Evolutionary conservation across 2,113 vertebrate genomes (phyloP).

Genomic region (Eulemur rufifrons): DNA sequence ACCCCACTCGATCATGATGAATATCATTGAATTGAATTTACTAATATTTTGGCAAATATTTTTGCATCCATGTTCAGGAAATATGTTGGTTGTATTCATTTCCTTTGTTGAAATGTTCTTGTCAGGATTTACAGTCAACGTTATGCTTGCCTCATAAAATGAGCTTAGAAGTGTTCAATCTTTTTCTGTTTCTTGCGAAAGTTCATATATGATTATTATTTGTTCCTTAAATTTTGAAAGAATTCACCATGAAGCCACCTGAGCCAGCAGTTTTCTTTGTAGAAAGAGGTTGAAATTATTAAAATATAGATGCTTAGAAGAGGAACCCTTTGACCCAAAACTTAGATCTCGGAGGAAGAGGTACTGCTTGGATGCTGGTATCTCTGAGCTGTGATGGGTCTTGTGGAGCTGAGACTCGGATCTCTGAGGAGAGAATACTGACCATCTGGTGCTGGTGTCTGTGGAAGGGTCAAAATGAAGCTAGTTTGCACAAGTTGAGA

Average conservation of each 20-base stretch:
- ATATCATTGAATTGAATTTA: neutral
- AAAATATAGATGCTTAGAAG: neutral
- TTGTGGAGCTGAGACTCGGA: neutral
- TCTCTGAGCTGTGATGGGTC: neutral
- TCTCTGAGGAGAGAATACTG: neutral
- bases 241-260: neutral
- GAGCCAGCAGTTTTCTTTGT: neutral
- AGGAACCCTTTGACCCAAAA: neutral
- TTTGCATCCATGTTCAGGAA: neutral
- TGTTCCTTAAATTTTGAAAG: neutral
- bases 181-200: neutral
- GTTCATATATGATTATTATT: neutral
- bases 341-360: neutral
- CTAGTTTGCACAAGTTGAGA: neutral
- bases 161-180: neutral
- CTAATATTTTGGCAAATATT: neutral
- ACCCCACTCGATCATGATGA: neutral
- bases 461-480: neutral
- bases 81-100: neutral
- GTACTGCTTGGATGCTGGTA: neutral
- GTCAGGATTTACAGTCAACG: neutral
- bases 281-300: neutral
- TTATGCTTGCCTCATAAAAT: neutral
- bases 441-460: neutral
- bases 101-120: neutral